Evolutionary conservation across 1,140 invertebrate genomes (phyloP).

Genomic region (Bilobella aurantiaca): DNA sequence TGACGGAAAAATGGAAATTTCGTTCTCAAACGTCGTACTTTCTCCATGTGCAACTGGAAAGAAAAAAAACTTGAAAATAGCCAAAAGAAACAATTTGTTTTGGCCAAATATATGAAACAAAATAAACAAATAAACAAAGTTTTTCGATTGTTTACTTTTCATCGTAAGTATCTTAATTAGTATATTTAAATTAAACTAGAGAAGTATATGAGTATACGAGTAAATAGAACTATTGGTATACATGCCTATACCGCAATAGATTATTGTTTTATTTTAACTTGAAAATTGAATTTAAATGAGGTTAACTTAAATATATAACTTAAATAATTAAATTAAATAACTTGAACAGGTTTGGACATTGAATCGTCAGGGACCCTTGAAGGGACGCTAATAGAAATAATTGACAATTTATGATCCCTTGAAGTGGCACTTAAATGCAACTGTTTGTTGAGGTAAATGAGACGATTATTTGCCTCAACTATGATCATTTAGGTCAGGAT

Average conservation of each 20-base stretch:
- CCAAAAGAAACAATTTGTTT: neutral
- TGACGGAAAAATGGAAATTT: slow-evolving; percentile 29
- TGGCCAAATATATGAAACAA: neutral
- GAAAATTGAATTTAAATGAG: neutral
- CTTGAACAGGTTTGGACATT: too few species aligned
- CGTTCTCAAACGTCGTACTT: slow-evolving; percentile 28
- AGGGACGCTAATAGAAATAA: too few species aligned
- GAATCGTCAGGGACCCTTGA: too few species aligned
- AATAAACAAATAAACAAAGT: neutral
- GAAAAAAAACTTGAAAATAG: neutral
- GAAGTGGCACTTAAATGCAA: neutral
- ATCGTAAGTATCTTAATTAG: too few species aligned
- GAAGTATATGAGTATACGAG: too few species aligned
- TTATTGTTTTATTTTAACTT: too few species aligned
- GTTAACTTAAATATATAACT: neutral
- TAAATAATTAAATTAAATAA: too few species aligned
- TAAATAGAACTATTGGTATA: too few species aligned
- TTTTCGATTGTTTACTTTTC: too few species aligned
- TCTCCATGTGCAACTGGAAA: slow-evolving; percentile 10
- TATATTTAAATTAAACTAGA: too few species aligned
- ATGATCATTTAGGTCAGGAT: neutral
- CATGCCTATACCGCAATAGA: too few species aligned
- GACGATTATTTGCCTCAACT: neutral
- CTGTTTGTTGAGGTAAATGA: slow-evolving; percentile 2
- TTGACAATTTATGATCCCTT: neutral